Base-by-base conservation (phyloP, 2,113 vertebrate genomes). In the Manacus vitellinus region DNA sequence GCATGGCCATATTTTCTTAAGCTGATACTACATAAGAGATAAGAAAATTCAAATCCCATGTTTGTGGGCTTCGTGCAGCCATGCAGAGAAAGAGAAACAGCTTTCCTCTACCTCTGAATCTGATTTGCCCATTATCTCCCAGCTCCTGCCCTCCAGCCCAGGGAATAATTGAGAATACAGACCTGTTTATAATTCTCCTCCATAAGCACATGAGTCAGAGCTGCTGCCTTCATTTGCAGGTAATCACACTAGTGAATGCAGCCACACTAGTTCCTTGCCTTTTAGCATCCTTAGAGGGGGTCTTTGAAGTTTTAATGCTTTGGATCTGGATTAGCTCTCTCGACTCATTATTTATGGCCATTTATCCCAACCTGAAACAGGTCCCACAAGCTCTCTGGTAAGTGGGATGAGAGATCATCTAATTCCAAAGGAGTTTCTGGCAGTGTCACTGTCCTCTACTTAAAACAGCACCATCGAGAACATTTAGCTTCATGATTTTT, bases 101-200 rank as follows among this genome's bases (percentile, higher is more conserved):
- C 61, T 81, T 86, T 84, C 41, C 61, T 84, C 68, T 10, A 0
- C 44, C 76, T 84, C 83, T 74, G 92, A 94, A 77, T 93, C 85
- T 93, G 75, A 94, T 96, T 81, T 96, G 41, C 56, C 90, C 73
- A 93, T 96, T 95, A 96, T 93, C 88, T 95, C 88, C 79, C 75
- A 86, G 83, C 65, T 72, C 83, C 94, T 95, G 85, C 89, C 70
- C 65, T 85, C 82, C 90, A 77, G 75, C 82, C 82, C 8, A 3
- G 56, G 43, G 30, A 88, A 79, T 91, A 95, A 95, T 90, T 91
- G 72, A 54, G 73, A 91, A 88, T 90, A 92, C 79, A 68, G 73
- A 63, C 84, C 90, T 94, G 83, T 93, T 91, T 96, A 84, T 77
- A 84, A 94, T 97, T 96, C 95, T 86, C 44, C 90, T 92, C 95